Conservation (phyloP, 2,797 vertebrate species). For the Sebastes taczanowskii region DNA sequence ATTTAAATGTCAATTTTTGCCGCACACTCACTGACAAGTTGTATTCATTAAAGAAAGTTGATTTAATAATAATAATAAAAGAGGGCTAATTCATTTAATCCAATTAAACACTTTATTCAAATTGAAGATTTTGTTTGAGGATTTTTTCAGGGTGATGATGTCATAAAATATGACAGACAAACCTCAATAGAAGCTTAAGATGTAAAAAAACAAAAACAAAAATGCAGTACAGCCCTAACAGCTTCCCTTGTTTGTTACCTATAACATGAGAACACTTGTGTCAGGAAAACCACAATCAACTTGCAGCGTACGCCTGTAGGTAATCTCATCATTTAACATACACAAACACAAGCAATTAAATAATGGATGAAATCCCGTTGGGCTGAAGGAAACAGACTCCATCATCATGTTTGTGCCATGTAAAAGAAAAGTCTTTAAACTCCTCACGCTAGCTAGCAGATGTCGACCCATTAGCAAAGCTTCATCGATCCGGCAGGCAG, state of each 20-base stretch:
- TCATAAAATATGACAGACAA: neutral
- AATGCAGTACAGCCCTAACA: neutral
- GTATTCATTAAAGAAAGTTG: neutral
- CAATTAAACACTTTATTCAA: neutral
- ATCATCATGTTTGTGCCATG: conserved; percentile 29
- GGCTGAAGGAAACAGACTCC: conserved; percentile 37
- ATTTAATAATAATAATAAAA: neutral
- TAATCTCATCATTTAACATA: conserved; percentile 16
- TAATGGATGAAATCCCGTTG: conserved; percentile 54
- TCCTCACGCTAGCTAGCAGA: conserved; percentile 56
- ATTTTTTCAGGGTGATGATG: neutral
- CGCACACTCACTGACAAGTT: neutral
- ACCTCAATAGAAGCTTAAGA: neutral
- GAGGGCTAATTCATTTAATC: neutral
- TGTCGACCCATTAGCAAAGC: conserved; percentile 73
- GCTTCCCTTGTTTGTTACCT: neutral
- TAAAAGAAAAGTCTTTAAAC: conserved; percentile 56
- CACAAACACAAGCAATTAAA: conserved; percentile 37
- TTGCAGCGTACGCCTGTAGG: neutral
- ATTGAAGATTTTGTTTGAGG: neutral
- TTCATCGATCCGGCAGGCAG: conserved; percentile 65
- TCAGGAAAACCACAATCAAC: neutral
- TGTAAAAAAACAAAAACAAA: neutral
- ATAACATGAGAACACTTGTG: neutral
- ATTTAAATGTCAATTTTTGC: no score